Evolutionary conservation across 2,888 invertebrate species (phyloP).

Genomic region (Tetranychus piercei): DNA sequence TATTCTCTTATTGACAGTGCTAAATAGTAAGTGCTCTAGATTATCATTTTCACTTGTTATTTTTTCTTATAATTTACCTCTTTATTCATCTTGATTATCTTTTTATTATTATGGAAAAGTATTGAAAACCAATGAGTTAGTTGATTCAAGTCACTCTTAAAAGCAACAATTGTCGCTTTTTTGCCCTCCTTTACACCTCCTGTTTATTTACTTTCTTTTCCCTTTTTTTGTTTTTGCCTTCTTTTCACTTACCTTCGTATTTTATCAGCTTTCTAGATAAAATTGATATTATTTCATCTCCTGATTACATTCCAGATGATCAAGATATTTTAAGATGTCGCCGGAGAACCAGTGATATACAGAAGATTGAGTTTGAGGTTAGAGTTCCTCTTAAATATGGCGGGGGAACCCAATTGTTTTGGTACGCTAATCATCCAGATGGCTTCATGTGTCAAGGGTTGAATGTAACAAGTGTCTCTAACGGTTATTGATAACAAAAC

Average conservation of each 20-base stretch:
- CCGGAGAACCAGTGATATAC: slow-evolving; percentile 51
- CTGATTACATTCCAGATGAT: slow-evolving; percentile 50
- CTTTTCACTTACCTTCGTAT: slow-evolving; percentile 27
- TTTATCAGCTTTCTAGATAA: slow-evolving; percentile 50
- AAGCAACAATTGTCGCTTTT: no score
- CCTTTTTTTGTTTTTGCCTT: background rate
- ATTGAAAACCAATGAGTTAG: no score
- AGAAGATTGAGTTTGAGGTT: slow-evolving; percentile 53
- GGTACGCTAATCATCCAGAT: slow-evolving; percentile 29
- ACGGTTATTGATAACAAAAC: no score
- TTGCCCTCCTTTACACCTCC: background rate
- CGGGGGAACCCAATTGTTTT: slow-evolving; percentile 50
- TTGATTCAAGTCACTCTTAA: no score
- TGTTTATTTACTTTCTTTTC: background rate
- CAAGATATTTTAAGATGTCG: slow-evolving; percentile 56
- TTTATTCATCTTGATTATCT: background rate
- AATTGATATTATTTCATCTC: slow-evolving; percentile 44
- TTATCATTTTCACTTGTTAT: background rate
- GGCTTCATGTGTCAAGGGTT: background rate
- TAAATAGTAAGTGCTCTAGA: slow-evolving; percentile 8
- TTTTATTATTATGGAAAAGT: background rate
- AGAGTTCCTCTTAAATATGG: slow-evolving; percentile 50
- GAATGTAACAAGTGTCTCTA: background rate
- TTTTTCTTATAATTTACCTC: background rate
- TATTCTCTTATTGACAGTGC: slow-evolving; percentile 7